phyloP scores from a whole-genome alignment of 2,113 vertebrate genomes.

The Emberiza fucata region DNA sequence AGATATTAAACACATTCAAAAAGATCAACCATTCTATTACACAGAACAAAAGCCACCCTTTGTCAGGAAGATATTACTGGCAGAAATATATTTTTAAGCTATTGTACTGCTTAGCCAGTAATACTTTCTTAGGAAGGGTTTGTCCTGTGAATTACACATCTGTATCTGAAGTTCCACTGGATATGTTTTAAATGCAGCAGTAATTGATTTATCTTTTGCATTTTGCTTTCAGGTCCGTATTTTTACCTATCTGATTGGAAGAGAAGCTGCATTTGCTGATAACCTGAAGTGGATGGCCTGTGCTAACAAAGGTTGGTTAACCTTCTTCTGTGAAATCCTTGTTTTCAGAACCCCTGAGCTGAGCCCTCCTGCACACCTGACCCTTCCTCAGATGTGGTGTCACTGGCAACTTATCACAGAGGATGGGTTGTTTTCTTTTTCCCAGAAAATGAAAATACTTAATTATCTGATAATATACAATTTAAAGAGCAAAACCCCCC shows the following conservation, averaged over 20 bases:
- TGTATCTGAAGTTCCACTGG: neutral
- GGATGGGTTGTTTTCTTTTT: neutral
- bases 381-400: neutral
- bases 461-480: neutral
- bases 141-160: neutral
- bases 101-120: neutral
- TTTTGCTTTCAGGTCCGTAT: constrained; percentile 87
- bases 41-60: constrained; percentile 29
- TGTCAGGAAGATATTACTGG: neutral
- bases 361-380: neutral
- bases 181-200: neutral
- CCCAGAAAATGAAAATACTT: neutral
- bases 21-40: neutral
- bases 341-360: neutral
- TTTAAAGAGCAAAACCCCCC: accelerated
- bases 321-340: neutral
- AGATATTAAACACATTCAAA: neutral
- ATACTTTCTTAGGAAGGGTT: constrained; percentile 10
- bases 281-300: constrained; percentile 99
- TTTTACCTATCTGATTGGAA: constrained; percentile 97
- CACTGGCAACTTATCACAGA: neutral
- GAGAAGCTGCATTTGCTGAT: constrained; percentile 96
- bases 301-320: constrained; percentile 93
- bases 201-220: neutral
- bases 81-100: constrained; percentile 23